Base-by-base conservation (phyloP, 2,888 invertebrate genomes). In the Chrysolina oricalcia region DNA sequence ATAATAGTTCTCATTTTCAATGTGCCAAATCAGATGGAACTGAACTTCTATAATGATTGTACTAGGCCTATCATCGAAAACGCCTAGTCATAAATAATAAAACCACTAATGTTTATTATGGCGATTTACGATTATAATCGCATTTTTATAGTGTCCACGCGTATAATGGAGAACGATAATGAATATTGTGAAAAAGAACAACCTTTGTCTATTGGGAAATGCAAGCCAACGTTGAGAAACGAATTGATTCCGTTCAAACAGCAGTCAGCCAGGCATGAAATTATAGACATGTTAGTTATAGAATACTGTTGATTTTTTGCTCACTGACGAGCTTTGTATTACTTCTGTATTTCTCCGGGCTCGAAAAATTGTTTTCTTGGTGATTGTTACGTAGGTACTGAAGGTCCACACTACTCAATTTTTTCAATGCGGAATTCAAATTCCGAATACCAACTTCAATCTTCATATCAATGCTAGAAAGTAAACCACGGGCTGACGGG, bases 121-220 rank as follows among this genome's bases (percentile, higher is more conserved):
- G n/a, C 27, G 35, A 27, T 59, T 50, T 59, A 27, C 23, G 23
- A 27, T 59, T 27, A 27, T 59, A 23, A 59, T 27, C 35, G 15
- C 35, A 10, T 59, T 59, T 59, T 59, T 27, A 23, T 35, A 27
- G 9, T n/a, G 27, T n/a, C 13, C 59, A 27, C n/a, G 59, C 9
- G n/a, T 59, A 59, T 27, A 35, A 59, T 17, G 9, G n/a, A n/a
- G 19, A 50, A 50, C 43, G 10, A 17, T 50, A 50, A 50, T 50
- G 50, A 59, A 35, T 10, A 35, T 35, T 59, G 15, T 27, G 27
- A 59, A 19, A 21, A 21, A 53, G 5, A 19, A 59, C 10, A 59
- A 59, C 17, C 27, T 59, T 59, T 59, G 35, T 19, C 1, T 59
- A 59, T 59, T 59, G 59, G 59, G 59, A 59, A 59, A 59, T 59